These are phyloP conservation scores for Colistium nudipinnis DNA, from an alignment of 2,113 vertebrate genomes.

Conservation along the genomic window DNA sequence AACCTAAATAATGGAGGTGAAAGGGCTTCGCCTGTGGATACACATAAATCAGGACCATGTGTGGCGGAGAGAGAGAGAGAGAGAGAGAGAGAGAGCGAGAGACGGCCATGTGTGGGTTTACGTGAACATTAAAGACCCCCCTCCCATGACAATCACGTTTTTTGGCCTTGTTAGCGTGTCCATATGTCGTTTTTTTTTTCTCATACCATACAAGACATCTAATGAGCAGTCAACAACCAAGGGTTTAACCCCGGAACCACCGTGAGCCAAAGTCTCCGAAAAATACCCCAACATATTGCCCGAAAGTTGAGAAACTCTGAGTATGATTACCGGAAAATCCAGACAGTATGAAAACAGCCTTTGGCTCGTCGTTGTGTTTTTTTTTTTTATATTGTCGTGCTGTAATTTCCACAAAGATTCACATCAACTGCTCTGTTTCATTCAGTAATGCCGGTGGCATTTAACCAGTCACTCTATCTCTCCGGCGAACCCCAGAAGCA, in stretches of 20 bases:
- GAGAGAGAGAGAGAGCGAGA: too few species aligned
- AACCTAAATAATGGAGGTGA: conserved; percentile 41
- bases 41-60: conserved; percentile 56
- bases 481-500: too few species aligned
- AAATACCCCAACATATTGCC: conserved; percentile 1
- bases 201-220: background rate
- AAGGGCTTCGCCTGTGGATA: conserved; percentile 34
- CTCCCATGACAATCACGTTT: background rate
- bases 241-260: too few species aligned
- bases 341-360: background rate
- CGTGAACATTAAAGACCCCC: conserved; percentile 13
- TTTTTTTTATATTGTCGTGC: too few species aligned
- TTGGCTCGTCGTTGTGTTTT: too few species aligned
- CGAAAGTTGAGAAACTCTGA: background rate
- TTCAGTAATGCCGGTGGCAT: too few species aligned
- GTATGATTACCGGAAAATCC: background rate
- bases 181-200: background rate
- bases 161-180: background rate
- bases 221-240: background rate
- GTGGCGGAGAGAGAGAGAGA: conserved; percentile 29
- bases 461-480: too few species aligned
- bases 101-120: conserved; percentile 30
- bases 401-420: too few species aligned
- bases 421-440: too few species aligned
- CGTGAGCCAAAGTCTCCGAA: too few species aligned